A percentile compares a stretch with the other conserved stretches of the same genome.
Evolutionary conservation across 2,113 vertebrate genomes (phyloP).

Genomic region (Solenodon paradoxus): DNA sequence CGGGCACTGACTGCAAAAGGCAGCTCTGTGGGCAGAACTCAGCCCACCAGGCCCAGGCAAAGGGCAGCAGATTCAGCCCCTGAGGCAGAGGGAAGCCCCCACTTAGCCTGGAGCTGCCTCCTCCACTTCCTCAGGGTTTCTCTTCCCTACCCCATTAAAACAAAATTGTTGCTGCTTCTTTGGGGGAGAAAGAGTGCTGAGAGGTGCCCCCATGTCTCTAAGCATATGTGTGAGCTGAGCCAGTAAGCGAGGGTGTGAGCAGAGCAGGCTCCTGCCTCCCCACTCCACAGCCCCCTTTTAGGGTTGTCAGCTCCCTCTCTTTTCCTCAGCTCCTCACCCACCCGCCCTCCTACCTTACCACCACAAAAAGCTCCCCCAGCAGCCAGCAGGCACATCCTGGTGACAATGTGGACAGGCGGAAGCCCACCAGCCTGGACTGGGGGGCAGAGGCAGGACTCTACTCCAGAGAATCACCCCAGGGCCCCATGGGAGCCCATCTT

Average conservation of each 20-base stretch:
- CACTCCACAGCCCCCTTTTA: conserved; percentile 2
- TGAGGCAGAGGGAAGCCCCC: background rate
- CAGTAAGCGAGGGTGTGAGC: background rate
- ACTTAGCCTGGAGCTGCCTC: background rate
- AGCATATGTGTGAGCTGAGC: background rate
- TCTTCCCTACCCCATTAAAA: background rate
- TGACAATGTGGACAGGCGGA: conserved; percentile 47
- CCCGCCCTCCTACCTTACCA: conserved; percentile 72
- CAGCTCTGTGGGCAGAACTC: background rate
- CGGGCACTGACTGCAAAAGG: background rate
- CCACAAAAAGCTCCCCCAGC: conserved; percentile 78
- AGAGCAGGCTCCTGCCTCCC: background rate
- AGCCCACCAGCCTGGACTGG: background rate
- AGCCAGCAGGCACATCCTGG: conserved; percentile 50
- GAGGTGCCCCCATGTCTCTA: conserved; percentile 24
- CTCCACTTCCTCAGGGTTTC: background rate
- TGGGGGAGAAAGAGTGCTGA: background rate
- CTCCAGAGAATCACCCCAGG: background rate
- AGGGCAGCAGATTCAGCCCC: background rate
- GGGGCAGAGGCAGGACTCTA: background rate
- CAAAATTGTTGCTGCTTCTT: background rate
- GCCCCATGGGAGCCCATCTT: background rate
- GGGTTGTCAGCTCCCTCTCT: conserved; percentile 65
- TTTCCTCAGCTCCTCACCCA: conserved; percentile 77
- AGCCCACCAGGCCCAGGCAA: background rate